Base-by-base conservation (phyloP, 2,113 vertebrate species). In the Xerus inauris region DNA sequence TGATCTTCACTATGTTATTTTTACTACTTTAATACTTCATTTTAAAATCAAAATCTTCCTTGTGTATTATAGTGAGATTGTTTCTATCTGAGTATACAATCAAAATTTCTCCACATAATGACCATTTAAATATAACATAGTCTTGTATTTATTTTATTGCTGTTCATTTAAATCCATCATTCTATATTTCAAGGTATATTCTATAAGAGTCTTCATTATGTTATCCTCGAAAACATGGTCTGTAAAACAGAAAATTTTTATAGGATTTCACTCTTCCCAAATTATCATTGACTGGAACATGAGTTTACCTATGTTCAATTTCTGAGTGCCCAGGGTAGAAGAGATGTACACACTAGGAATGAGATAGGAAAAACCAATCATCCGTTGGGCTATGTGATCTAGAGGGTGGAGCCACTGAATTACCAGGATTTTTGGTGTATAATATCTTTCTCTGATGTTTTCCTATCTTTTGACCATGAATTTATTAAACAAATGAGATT, bases 271-370 rank as follows among this genome's bases (percentile, higher is more conserved):
- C 3, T 16, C 6, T 67, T 1, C 9, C 1, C 20, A 73, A 40
- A 77, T 22, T 51, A 85, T 59, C 54, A 30, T 4, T 4, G 16
- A 8, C 3, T 11, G 6, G 26, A 35, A 7, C 2, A 38, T 51
- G 7, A 17, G 54, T n/a, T 6, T 62, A 38, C 8, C 24, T 6
- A 35, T 0, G 6, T 1, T 45, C 16, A 30, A 42, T 5, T 47
- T 95, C 2, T 9, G 3, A 42, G 19, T 49, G 17, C 8, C 1
- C 22, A 11, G 12, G 17, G 1, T 40, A 77, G 45, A 49, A 85
- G 1, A 30, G 5, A 2, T 12, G 6, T 17, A 6, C 0, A 4
- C 16, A 12, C 8, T 7, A 7, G n/a, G n/a, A 30, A 38, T 10
- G 24, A 20, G 6, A 2, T 14, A 1, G 24, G 8, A 47, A 75